phyloP scores from a whole-genome alignment of 2,113 vertebrate species.

The Rhabdomys dilectus region DNA sequence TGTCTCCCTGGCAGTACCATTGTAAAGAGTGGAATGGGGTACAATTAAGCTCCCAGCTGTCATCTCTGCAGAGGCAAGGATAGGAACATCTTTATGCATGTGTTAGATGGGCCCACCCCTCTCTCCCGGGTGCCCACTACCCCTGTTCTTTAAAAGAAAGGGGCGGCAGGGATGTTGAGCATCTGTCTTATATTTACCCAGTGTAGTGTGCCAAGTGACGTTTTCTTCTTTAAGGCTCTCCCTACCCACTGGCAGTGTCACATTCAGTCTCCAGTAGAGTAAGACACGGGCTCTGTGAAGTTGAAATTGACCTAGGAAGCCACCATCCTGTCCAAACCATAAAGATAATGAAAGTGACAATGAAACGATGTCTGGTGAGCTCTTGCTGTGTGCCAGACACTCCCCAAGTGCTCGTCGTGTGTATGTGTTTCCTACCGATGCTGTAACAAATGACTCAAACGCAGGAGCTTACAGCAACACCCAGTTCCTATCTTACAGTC shows the following conservation, averaged over 20 bases:
- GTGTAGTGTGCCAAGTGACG: neutral
- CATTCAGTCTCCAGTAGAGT: neutral
- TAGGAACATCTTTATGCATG: neutral
- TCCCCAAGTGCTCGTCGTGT: neutral
- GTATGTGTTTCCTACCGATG: neutral
- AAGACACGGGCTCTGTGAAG: neutral
- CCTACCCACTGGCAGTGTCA: neutral
- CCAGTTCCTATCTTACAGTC: neutral
- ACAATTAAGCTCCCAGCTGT: neutral
- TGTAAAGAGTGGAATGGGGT: neutral
- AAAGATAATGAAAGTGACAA: neutral
- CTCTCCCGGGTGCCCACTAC: neutral
- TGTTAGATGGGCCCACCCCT: neutral
- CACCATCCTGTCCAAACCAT: neutral
- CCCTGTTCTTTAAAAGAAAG: constrained; percentile 30
- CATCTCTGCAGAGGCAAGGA: neutral
- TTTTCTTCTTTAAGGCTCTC: neutral
- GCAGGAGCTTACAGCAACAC: neutral
- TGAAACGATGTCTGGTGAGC: neutral
- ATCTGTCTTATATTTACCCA: neutral
- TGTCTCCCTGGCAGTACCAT: neutral
- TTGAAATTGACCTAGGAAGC: neutral
- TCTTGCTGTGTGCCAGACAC: neutral
- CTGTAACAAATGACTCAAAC: neutral
- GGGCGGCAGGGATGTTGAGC: neutral